Conservation (phyloP, 2,797 vertebrate species). For the Acanthurus tractus region DNA sequence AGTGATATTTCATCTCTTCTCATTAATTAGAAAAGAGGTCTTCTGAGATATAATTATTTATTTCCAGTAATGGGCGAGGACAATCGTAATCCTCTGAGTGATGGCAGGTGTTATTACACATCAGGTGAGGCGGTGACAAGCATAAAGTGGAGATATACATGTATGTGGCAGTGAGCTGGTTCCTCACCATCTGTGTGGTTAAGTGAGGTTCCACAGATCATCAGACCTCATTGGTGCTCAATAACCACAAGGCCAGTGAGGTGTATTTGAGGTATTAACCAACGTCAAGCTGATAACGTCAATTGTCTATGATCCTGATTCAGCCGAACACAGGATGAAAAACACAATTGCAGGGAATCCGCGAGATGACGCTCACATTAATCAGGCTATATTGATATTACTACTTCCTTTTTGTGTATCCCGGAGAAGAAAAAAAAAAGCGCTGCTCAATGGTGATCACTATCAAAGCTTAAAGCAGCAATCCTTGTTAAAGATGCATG, state of each 20-base stretch:
- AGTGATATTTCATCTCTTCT: conserved; percentile 88
- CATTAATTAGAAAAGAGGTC: conserved; percentile 85
- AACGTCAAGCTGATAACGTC: conserved; percentile 27
- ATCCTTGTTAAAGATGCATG: conserved; percentile 71
- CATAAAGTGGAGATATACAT: conserved; percentile 19
- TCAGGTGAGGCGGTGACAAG: conserved; percentile 33
- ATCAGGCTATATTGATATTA: conserved; percentile 65
- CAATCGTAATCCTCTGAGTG: conserved; percentile 60
- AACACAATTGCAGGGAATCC: conserved; percentile 37
- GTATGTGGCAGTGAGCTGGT: not conserved
- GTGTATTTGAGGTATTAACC: conserved; percentile 33
- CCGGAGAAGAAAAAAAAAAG: not conserved
- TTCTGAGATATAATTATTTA: conserved; percentile 80
- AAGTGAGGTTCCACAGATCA: conserved; percentile 28
- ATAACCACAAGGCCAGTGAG: not conserved
- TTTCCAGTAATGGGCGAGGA: conserved; percentile 73
- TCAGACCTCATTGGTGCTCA: conserved; percentile 16
- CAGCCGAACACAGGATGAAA: conserved; percentile 19
- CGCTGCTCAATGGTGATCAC: conserved; percentile 57
- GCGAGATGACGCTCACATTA: conserved; percentile 43
- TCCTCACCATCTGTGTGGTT: conserved; percentile 6
- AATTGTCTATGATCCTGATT: conserved; percentile 32
- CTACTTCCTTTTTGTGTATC: conserved; percentile 59
- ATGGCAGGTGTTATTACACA: conserved; percentile 53
- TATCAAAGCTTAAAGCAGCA: conserved; percentile 65